These are phyloP conservation scores for Melanostoma mellinum DNA, from an alignment of 2,888 invertebrate species.

Conservation along the genomic window DNA sequence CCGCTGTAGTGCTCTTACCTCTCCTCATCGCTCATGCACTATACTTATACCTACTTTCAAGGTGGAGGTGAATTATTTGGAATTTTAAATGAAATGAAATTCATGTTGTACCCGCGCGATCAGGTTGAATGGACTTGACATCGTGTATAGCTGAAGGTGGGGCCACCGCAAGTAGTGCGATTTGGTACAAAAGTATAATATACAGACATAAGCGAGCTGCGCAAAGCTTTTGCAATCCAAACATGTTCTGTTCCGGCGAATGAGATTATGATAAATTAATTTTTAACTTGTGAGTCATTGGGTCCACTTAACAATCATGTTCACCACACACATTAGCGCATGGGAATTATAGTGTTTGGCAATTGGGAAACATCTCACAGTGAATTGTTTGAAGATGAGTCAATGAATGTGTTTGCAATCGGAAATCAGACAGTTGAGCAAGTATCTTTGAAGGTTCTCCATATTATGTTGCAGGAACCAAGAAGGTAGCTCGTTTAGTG, in stretches of 20 bases:
- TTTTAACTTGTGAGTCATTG: conserved; percentile 23
- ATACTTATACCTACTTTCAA: conserved; percentile 24
- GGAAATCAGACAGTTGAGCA: too few species aligned
- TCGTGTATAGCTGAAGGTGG: conserved; percentile 62
- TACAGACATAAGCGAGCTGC: neutral
- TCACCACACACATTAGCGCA: neutral
- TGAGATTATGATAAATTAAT: conserved; percentile 59
- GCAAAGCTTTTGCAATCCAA: conserved; percentile 58
- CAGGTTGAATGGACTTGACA: conserved; percentile 73
- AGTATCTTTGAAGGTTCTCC: too few species aligned
- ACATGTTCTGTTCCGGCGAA: conserved; percentile 36
- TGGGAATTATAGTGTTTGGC: neutral
- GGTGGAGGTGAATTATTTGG: conserved; percentile 71
- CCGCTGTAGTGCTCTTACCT: conserved; percentile 23
- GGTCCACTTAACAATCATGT: neutral
- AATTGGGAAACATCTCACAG: neutral
- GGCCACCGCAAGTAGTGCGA: conserved; percentile 34
- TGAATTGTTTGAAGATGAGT: conserved; percentile 28
- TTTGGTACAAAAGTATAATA: neutral
- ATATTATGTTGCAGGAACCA: too few species aligned
- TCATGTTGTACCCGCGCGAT: conserved; percentile 66
- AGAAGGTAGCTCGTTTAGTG: too few species aligned
- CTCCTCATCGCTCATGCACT: neutral
- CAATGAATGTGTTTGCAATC: neutral
- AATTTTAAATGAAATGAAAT: conserved; percentile 72